Evolutionary conservation across 2,888 invertebrate species (phyloP).

Genomic region (Eubasilissa splendida): DNA sequence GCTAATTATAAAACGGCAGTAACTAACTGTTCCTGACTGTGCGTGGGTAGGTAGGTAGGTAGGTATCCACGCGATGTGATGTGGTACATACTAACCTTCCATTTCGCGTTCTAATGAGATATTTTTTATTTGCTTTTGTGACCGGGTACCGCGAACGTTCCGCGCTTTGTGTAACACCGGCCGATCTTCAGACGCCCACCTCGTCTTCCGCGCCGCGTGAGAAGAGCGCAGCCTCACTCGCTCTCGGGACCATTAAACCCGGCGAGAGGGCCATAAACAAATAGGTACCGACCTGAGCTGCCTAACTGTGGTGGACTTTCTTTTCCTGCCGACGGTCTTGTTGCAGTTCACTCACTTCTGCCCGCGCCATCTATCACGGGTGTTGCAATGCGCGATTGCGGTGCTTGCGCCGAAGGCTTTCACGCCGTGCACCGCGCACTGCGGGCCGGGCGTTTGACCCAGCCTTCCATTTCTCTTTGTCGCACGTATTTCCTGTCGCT

Average conservation of each 20-base stretch:
- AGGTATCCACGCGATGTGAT: too few species aligned
- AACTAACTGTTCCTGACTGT: too few species aligned
- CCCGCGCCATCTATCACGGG: slow-evolving; percentile 18
- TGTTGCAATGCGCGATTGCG: slow-evolving; percentile 57
- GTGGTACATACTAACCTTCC: too few species aligned
- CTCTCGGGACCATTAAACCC: slow-evolving; percentile 34
- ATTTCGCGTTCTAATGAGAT: too few species aligned
- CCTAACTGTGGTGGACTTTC: slow-evolving; percentile 44
- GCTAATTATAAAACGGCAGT: too few species aligned
- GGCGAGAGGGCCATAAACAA: slow-evolving; percentile 49
- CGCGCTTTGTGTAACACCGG: not conserved
- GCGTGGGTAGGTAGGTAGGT: too few species aligned
- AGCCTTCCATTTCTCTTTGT: slow-evolving; percentile 3
- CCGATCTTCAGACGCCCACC: not conserved
- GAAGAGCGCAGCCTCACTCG: slow-evolving; percentile 36
- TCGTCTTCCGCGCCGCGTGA: slow-evolving; percentile 34
- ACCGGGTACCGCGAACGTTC: not conserved
- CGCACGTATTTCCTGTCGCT: not conserved
- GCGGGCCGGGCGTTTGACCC: not conserved
- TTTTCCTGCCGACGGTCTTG: slow-evolving; percentile 47
- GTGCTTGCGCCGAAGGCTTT: slow-evolving; percentile 53
- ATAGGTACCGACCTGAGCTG: slow-evolving; percentile 15
- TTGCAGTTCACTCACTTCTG: slow-evolving; percentile 49
- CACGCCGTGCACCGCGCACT: slow-evolving; percentile 18
- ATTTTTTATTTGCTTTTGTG: slow-evolving; percentile 13